Base-by-base conservation (phyloP, 2,113 vertebrate genomes). In the Tragelaphus strepsiceros region DNA sequence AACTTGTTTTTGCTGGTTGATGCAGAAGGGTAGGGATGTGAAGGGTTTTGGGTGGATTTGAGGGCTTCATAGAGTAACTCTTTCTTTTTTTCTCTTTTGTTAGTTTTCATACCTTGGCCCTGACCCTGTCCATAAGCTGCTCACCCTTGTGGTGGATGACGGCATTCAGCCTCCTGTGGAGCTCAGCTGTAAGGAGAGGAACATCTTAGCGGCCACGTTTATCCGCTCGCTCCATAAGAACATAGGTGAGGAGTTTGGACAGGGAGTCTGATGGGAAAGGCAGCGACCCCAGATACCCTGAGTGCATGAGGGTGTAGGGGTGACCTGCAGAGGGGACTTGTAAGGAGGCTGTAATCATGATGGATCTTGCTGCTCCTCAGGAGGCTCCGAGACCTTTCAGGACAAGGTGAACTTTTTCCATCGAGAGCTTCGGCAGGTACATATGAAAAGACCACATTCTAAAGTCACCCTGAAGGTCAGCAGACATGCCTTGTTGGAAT, bases 371-470 rank as follows among this genome's bases (percentile, higher is more conserved):
- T 96, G 26, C 14, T 98, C 97, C 90, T 92, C 91, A 99, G 99
- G 99, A 95, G 99, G 99, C 98, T 99, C 99, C 0, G 99, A 99
- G 99, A 99, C 99, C 8, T 99, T 99, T 98, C 99, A 99, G 98
- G 99, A 99, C 98, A 99, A 99, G 98, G 99, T 99, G 96, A 99
- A 99, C 99, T 99, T 99, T 98, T 99, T 99, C 98, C 99, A 99
- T 96, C 99, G 99, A 93, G 99, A 99, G 98, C 99, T 99, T 26
- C 99, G 99, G 90, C 99, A 99, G 96, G 99, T 99, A 84, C 99
- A 99, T 82, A 99, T 99, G 97, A 99, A 99, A 98, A 99, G 99
- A 96, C 99, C 99, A 98, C 99, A 99, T 96, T 99, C 99, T 0
- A 99, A 99, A 98, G 99, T 99, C 92, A 99, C 99, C 7, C 99